Evolutionary conservation across 1,140 invertebrate genomes (phyloP).

Genomic region (Chironomus striatipennis): DNA sequence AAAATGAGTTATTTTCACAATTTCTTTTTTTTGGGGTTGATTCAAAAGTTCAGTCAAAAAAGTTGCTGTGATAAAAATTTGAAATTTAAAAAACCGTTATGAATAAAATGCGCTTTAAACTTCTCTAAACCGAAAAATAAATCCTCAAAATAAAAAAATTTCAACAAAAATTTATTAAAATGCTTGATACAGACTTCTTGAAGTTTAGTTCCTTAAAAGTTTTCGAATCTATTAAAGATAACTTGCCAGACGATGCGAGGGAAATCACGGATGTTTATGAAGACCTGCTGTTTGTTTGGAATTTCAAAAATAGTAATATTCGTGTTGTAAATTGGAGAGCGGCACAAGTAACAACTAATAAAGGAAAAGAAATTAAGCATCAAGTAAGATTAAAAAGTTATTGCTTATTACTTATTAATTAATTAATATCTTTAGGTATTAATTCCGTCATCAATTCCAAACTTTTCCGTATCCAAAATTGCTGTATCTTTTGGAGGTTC

Average conservation of each 20-base stretch:
- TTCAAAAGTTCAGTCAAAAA: not conserved
- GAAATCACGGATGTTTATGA: conserved; percentile 26
- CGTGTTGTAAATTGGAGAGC: conserved; percentile 35
- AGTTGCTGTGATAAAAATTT: not conserved
- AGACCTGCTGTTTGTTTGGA: conserved; percentile 37
- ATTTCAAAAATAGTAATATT: conserved; percentile 31
- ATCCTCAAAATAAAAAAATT: not conserved
- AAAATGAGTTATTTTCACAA: not conserved
- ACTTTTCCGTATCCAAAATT: conserved; percentile 38
- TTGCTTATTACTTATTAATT: not conserved
- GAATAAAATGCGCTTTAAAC: not conserved
- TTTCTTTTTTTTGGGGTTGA: not conserved
- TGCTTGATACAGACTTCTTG: not conserved
- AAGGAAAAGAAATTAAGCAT: conserved; percentile 25
- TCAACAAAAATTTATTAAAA: not conserved
- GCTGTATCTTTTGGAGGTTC: conserved; percentile 37
- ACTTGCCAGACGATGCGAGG: not conserved
- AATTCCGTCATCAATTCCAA: conserved; percentile 33
- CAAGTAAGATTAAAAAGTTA: conserved; percentile 26
- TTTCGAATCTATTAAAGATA: not conserved
- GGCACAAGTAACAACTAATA: conserved; percentile 26
- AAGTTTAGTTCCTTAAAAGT: not conserved
- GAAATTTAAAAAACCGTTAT: not conserved
- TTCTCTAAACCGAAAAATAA: not conserved
- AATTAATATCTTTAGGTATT: conserved; percentile 31